Base-by-base conservation (phyloP, 2,797 vertebrate species). In the Emydoidea blandingii region DNA sequence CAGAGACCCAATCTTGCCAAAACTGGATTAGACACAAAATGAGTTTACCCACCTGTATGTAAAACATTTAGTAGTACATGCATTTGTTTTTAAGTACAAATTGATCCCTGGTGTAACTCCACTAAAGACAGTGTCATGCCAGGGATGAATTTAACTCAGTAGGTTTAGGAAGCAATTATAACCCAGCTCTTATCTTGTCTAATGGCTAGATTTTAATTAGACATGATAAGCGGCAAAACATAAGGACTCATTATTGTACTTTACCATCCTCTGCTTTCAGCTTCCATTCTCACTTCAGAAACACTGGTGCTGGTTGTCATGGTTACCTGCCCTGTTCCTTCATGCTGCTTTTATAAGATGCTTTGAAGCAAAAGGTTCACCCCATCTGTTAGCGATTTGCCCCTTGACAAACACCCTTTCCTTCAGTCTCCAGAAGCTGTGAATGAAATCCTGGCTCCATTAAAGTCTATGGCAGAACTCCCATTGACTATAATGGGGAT, bases 291-390 rank as follows among this genome's bases (percentile, higher is more conserved):
- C 74, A 78, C 15, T 78, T 78, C 44, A 49, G 74, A 78, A 29
- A 47, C 25, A 31, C 12, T 47, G 12, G 15, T 78, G 47, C 68
- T 91, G 44, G 85, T 97, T 88, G 80, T 87, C 90, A 85, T 96
- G 94, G 91, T 96, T 91, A 96, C 91, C 18, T 85, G 37, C 5
- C 86, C 25, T 14, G 6, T 89, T 95, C 84, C 68, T 92, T 68
- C 52, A 68, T 31, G 34, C 16, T 86, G 78, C 49, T 87, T 95
- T 91, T 54, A 78, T 57, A 27, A 86, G 56, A 79, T 31, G 25
- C 4, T 93, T 91, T 12, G 18, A 85, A 15, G 34, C 27, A 94
- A 84, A 29, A 90, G 37, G 1, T 18, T 18, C 54, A 79, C 91
- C 93, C 83, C 87, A 59, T 76, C 57, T 52, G 12, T 8, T 29